Percentiles rank a stretch among this genome's conserved stretches.
These are phyloP conservation scores for Mesorhabditis spiculigera DNA, from an alignment of 2,888 invertebrate genomes.

Conservation along the genomic window DNA sequence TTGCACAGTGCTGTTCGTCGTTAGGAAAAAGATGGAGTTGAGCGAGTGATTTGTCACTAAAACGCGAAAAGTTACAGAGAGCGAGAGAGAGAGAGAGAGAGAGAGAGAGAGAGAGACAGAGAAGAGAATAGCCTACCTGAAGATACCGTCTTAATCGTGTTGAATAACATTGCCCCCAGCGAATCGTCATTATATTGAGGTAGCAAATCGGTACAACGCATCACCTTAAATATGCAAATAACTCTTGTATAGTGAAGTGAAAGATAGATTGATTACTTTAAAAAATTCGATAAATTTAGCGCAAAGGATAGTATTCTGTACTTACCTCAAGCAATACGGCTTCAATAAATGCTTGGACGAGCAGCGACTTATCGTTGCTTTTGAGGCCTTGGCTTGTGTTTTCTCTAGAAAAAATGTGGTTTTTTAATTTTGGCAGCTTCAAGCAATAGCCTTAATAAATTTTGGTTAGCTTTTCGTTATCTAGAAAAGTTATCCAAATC, in stretches of 20 bases:
- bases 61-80: not conserved
- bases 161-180: not conserved
- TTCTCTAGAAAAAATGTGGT: not conserved
- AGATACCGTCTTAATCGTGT: conserved; percentile 2
- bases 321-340: not conserved
- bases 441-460: too few species aligned
- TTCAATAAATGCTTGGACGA: conserved; percentile 1
- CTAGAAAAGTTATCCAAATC: too few species aligned
- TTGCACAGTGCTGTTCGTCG: not conserved
- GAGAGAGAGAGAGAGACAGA: not conserved
- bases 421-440: not conserved
- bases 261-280: too few species aligned
- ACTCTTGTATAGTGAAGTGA: too few species aligned
- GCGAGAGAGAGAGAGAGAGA: not conserved
- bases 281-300: too few species aligned
- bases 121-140: conserved; percentile 4
- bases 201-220: not conserved
- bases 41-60: not conserved
- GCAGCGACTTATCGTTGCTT: not conserved
- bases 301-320: too few species aligned
- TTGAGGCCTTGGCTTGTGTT: not conserved
- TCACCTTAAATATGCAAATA: not conserved
- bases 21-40: not conserved
- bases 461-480: too few species aligned
- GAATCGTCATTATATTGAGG: not conserved